Evolutionary conservation across 2,888 invertebrate genomes (phyloP), one percentile per base, ranked within the genome.

Genomic region (Chrysolina haemoptera): DNA sequence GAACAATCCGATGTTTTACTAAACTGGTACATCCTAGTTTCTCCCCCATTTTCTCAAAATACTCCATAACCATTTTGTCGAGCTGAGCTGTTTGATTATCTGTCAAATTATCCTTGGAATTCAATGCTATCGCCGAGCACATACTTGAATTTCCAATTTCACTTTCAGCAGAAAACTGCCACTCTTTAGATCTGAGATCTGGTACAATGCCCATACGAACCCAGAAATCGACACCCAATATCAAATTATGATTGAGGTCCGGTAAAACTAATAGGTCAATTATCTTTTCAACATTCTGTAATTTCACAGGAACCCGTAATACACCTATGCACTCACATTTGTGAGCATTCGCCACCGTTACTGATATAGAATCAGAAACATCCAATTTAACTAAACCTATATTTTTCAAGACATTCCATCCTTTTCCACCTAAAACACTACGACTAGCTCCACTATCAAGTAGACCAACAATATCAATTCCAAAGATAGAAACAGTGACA

Each of bases 371-470:
- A n/a, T n/a, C n/a, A n/a, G n/a, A n/a, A n/a, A n/a, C n/a, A n/a
- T n/a, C n/a, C n/a, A n/a, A n/a, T n/a, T n/a, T n/a, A n/a, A n/a
- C n/a, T n/a, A n/a, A n/a, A n/a, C n/a, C n/a, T n/a, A n/a, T n/a
- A n/a, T n/a, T n/a, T n/a, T n/a, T n/a, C n/a, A n/a, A n/a, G 18
- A 62, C 11, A 22, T 69, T n/a, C 62, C 48, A 69, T 22, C 46
- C 46, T 62, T 62, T 62, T 11, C 53, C 41, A 22, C 66, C 71
- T 62, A 66, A 11, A 16, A 66, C 48, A 65, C 62, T 65, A 40
- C 71, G 43, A 62, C 65, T 65, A 6, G 66, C 71, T 27, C 59
- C n/a, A n/a, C n/a, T n/a, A n/a, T n/a, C n/a, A n/a, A n/a, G n/a
- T n/a, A n/a, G n/a, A n/a, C n/a, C n/a, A 66, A 46, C 62, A n/a